Evolutionary conservation across 2,113 vertebrate genomes (phyloP).

Genomic region (Pangasianodon gigas): DNA sequence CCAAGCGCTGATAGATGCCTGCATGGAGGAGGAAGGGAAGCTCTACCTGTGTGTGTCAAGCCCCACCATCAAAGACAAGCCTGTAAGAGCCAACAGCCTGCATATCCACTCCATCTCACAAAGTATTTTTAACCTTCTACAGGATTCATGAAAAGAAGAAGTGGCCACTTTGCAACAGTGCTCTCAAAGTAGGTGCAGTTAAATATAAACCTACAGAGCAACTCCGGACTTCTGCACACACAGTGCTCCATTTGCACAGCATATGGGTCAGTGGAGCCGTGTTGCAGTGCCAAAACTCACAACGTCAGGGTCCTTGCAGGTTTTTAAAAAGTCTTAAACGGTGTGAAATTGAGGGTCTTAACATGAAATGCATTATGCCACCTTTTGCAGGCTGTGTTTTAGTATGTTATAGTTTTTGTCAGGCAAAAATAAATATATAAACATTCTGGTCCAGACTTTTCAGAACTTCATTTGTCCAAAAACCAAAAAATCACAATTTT

Average conservation of each 20-base stretch:
- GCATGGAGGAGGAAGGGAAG: constrained; percentile 98
- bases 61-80: constrained; percentile 99
- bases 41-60: constrained; percentile 98
- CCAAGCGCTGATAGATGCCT: constrained; percentile 96
- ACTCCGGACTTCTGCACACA: constrained; percentile 28
- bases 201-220: constrained; percentile 44
- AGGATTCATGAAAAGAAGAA: background rate
- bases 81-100: constrained; percentile 75
- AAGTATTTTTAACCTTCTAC: constrained; percentile 39
- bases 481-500: background rate
- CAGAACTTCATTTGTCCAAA: background rate
- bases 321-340: background rate
- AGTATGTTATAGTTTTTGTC: background rate
- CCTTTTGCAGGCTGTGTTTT: background rate
- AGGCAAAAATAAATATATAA: background rate
- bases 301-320: background rate
- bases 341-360: background rate
- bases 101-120: background rate
- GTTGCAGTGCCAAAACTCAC: background rate
- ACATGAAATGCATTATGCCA: background rate
- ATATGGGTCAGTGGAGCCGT: constrained; percentile 11
- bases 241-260: constrained; percentile 31
- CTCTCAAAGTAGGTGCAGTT: constrained; percentile 46
- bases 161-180: background rate
- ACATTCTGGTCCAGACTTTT: background rate